Evolutionary conservation across 2,797 vertebrate species (phyloP), one percentile per base, ranked within the genome.

Genomic region (Philypnodon macrostomus): DNA sequence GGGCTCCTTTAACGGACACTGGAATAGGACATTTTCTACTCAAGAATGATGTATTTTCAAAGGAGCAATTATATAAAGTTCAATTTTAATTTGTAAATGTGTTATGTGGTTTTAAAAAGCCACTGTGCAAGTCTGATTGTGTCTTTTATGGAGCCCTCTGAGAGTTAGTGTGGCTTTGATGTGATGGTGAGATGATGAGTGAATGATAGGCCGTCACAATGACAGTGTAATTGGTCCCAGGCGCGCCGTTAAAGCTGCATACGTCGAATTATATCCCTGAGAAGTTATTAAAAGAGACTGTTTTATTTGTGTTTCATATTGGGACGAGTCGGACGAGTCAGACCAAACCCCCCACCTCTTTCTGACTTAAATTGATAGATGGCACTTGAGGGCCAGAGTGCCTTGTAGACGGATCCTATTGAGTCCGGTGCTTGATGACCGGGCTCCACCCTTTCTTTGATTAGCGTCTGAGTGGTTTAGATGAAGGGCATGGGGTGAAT

Each of bases 401-500:
- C 13, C 37, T 53, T 4, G 4, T 41, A 46, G 13, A 47, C 51
- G 63, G 36, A 52, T 1, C 44, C 2, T 30, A 29, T 40, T 55
- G 5, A 51, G 37, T 44, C 16, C 15, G n/a, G 46, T 11, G 37
- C 38, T 50, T 17, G 42, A 32, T 31, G 47, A 41, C 5, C 9
- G 61, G 44, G 48, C 69, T 45, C 69, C 73, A 49, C 75, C 73
- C 47, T 48, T 50, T 70, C 58, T 83, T 84, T 80, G 84, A 83
- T 85, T 73, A 39, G 61, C 17, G 63, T 61, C 54, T 63, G 61
- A 77, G 75, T 61, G 49, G 54, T 66, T 77, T 30, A 66, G 27
- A 81, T 67, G 53, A 75, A 85, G 79, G 67, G 74, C 68, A 79
- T 63, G 18, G 75, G 73, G 77, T 75, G 75, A 87, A 85, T 77